A percentile compares a stretch with the other conserved stretches of the same genome.
Conservation (phyloP, 2,113 vertebrate species). For the Solea solea region DNA sequence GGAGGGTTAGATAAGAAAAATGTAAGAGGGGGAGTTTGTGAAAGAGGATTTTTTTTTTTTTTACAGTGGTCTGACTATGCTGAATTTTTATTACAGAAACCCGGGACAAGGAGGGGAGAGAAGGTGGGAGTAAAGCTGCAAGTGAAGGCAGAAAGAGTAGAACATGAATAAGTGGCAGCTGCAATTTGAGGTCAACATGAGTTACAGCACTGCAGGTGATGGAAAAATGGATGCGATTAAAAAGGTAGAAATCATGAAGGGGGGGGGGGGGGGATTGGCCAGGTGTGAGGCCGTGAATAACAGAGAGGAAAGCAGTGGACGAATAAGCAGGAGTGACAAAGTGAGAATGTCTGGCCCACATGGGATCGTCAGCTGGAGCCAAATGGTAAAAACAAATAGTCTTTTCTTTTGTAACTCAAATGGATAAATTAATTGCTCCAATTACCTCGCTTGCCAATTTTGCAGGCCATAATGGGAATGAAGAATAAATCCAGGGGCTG, state of each 20-base stretch:
- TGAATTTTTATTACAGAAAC: constrained; percentile 33
- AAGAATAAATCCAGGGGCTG: neutral
- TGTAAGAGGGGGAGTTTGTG: constrained; percentile 18
- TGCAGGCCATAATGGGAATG: constrained; percentile 18
- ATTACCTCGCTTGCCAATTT: constrained; percentile 56
- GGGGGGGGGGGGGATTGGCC: neutral
- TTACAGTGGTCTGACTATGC: constrained; percentile 24
- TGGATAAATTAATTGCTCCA: constrained; percentile 66
- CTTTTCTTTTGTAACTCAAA: constrained; percentile 59
- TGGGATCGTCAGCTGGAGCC: constrained; percentile 29
- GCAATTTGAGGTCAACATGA: constrained; percentile 11
- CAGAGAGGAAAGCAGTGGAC: neutral
- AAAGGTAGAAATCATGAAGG: neutral
- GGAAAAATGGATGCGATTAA: constrained; percentile 12
- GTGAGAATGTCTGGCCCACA: neutral
- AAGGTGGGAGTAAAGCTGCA: constrained; percentile 1
- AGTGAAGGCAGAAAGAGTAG: neutral
- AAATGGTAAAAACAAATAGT: constrained; percentile 62
- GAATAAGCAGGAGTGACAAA: neutral
- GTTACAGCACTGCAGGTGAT: constrained; percentile 9
- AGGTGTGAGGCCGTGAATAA: neutral
- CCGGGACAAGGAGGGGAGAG: neutral
- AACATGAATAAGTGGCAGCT: constrained; percentile 30
- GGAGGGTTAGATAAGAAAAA: constrained; percentile 48
- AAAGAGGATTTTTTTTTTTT: constrained; percentile 20